A percentile compares a stretch with the other conserved stretches of the same genome.
phyloP scores from a whole-genome alignment of 2,888 invertebrate species.

The Idaea dimidiata region DNA sequence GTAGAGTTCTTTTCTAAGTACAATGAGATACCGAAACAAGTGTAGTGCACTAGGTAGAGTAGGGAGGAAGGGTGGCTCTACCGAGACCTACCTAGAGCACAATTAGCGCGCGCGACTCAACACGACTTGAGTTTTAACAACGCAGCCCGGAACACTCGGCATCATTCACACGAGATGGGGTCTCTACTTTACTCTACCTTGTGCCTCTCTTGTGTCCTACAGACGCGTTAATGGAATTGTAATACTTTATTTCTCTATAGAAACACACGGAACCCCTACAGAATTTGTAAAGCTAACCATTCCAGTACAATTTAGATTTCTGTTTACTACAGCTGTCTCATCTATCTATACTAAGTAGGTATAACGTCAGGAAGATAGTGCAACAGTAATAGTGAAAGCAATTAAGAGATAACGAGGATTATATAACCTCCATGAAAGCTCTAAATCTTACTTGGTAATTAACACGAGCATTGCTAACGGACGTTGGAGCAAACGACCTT shows the following conservation, averaged over 20 bases:
- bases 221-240: conserved; percentile 49
- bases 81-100: conserved; percentile 58
- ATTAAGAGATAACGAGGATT: conserved; percentile 43
- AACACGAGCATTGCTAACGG: conserved; percentile 40
- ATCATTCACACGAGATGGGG: conserved; percentile 68
- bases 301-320: background rate
- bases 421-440: conserved; percentile 44
- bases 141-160: conserved; percentile 66
- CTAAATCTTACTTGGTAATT: conserved; percentile 46
- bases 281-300: conserved; percentile 11
- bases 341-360: background rate
- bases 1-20: conserved; percentile 57
- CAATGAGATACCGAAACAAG: conserved; percentile 63
- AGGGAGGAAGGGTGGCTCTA: conserved; percentile 29
- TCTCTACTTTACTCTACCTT: conserved; percentile 43
- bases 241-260: conserved; percentile 23
- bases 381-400: conserved; percentile 29
- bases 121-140: conserved; percentile 79
- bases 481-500: conserved; percentile 20
- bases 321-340: conserved; percentile 5
- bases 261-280: background rate
- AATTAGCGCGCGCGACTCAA: conserved; percentile 78
- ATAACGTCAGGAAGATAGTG: conserved; percentile 22
- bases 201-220: conserved; percentile 52
- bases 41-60: conserved; percentile 54